These are phyloP conservation scores for Gnathonemus echidnorhynchus DNA, from an alignment of 2,113 vertebrate species.

Conservation along the genomic window DNA sequence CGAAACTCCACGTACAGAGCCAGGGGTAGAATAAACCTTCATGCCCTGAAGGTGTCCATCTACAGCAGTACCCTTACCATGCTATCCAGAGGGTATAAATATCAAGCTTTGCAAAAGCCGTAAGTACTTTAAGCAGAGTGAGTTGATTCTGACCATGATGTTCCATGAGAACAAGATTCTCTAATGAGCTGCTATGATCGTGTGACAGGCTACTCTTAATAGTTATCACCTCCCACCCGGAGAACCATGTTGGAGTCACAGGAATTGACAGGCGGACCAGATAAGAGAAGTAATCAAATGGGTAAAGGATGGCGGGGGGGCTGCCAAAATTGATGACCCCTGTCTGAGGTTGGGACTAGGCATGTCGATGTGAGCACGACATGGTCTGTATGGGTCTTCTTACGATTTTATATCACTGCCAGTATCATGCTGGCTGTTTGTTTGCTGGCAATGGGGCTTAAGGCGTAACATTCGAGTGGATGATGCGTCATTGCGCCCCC, in stretches of 20 bases:
- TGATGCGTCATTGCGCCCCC: neutral
- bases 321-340: neutral
- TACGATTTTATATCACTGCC: neutral
- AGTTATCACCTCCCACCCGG: neutral
- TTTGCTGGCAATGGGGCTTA: neutral
- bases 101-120: neutral
- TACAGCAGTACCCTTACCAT: neutral
- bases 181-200: neutral
- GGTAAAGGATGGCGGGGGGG: neutral
- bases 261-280: neutral
- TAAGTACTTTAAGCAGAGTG: neutral
- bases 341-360: neutral
- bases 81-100: neutral
- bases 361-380: neutral
- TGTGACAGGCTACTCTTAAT: neutral
- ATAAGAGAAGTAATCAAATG: neutral
- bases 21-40: neutral
- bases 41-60: neutral
- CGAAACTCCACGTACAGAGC: neutral
- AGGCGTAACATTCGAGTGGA: neutral
- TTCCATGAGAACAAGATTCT: neutral
- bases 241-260: slow-evolving; percentile 6
- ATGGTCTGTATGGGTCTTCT: neutral
- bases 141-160: neutral
- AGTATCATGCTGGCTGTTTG: neutral